phyloP scores from a whole-genome alignment of 30 jellyfish, hydroid and myxozoan genomes.

The Cassiopea xamachana region DNA sequence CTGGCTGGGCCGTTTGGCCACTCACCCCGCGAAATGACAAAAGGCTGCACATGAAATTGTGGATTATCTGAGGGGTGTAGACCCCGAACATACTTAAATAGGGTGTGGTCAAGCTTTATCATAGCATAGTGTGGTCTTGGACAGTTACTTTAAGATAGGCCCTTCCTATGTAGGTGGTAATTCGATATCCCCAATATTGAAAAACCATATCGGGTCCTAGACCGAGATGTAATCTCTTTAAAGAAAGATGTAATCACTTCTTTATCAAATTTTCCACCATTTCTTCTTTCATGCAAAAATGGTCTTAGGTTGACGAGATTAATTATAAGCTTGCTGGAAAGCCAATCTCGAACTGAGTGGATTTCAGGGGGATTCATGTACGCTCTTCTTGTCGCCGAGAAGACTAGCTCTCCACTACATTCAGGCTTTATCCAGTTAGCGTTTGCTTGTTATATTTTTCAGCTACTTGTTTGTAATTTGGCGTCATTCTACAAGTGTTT shows the following conservation, averaged over 20 bases:
- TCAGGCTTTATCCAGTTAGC: not conserved
- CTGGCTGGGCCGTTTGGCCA: no score
- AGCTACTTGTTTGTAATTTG: no score
- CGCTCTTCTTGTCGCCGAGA: not conserved
- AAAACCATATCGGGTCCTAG: constrained; percentile 12
- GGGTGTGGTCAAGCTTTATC: no score
- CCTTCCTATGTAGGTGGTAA: constrained; percentile 1
- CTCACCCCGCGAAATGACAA: no score
- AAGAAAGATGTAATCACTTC: constrained; percentile 33
- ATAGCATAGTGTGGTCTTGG: no score
- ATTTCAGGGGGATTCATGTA: constrained; percentile 3
- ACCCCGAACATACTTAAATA: no score
- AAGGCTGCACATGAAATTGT: no score
- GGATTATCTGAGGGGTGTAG: no score
- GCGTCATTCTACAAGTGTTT: no score
- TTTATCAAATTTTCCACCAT: constrained; percentile 30
- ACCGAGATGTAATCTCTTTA: constrained; percentile 31
- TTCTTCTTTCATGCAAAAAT: constrained; percentile 21
- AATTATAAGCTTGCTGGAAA: constrained; percentile 23
- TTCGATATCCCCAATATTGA: not conserved
- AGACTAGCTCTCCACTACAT: not conserved
- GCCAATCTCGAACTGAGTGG: constrained; percentile 20
- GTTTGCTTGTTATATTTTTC: not conserved
- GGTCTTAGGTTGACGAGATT: constrained; percentile 50
- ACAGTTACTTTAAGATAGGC: not conserved